A percentile compares a stretch with the other conserved stretches of the same genome.
phyloP scores from a whole-genome alignment of 2,797 vertebrate species.

The Brotula barbata region DNA sequence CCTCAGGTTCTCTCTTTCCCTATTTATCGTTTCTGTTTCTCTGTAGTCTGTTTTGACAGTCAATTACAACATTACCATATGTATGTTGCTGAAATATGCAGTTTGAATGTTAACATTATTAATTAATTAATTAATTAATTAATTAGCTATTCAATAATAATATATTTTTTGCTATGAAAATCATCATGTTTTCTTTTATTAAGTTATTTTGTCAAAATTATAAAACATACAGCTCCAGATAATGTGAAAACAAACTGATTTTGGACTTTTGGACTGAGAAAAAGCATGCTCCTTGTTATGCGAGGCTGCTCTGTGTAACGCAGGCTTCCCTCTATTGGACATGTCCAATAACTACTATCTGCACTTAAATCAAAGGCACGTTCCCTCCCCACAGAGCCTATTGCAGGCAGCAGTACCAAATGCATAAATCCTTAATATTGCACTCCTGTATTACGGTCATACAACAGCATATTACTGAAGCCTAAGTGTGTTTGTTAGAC shows the following conservation, averaged over 20 bases:
- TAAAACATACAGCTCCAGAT: slow-evolving; percentile 3
- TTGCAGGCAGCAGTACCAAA: not conserved
- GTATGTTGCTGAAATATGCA: not conserved
- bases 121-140: no score
- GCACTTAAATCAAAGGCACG: not conserved
- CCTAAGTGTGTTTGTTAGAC: not conserved
- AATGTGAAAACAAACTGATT: not conserved
- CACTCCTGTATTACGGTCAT: not conserved
- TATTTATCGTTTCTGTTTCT: slow-evolving; percentile 14
- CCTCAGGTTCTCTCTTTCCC: no score
- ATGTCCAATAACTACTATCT: slow-evolving; percentile 21
- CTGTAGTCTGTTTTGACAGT: slow-evolving; percentile 2
- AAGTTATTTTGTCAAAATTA: not conserved
- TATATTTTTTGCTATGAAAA: no score
- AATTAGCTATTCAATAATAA: no score
- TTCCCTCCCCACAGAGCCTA: not conserved
- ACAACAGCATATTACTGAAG: not conserved
- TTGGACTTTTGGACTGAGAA: slow-evolving; percentile 14
- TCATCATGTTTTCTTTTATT: not conserved
- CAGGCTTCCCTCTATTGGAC: slow-evolving; percentile 66
- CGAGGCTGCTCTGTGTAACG: not conserved
- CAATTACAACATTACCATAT: not conserved
- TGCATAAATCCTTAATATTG: no score
- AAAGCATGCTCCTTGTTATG: not conserved
- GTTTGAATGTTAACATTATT: not conserved